phyloP scores from a whole-genome alignment of 2,888 invertebrate species.

The Camponotus fellah region DNA sequence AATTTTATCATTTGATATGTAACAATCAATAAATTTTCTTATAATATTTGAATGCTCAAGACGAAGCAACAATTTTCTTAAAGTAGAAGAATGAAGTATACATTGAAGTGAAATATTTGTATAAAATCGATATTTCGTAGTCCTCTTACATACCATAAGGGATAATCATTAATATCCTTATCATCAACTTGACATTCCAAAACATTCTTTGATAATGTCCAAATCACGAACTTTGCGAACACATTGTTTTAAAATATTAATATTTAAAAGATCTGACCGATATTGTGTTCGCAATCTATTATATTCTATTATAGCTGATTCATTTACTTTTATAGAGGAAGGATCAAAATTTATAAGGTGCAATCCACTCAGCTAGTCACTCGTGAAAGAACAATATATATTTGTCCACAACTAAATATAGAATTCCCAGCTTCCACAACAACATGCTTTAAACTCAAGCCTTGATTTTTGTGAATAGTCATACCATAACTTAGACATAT shows the following conservation, averaged over 20 bases:
- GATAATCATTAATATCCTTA: background rate
- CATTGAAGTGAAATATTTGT: background rate
- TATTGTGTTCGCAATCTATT: background rate
- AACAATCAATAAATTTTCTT: background rate
- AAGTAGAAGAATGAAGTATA: background rate
- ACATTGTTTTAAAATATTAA: constrained; percentile 8
- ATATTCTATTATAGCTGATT: background rate
- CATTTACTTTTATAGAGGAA: too few relatives aligned
- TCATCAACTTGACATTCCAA: background rate
- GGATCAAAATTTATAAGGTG: background rate
- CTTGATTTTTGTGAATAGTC: too few relatives aligned
- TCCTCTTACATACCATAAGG: background rate
- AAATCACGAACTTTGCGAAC: background rate
- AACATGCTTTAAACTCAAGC: background rate
- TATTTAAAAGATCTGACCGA: background rate
- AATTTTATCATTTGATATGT: background rate
- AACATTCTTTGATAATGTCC: background rate
- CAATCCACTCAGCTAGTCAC: background rate
- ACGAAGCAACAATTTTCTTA: background rate
- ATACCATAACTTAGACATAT: too few relatives aligned
- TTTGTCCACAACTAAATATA: constrained; percentile 14
- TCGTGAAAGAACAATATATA: constrained; percentile 1
- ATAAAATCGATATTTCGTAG: background rate
- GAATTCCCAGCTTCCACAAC: constrained; percentile 3
- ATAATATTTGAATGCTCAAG: background rate